Evolutionary conservation across 2,888 invertebrate genomes (phyloP), one percentile per base, ranked within the genome.

Genomic region (Timema cristinae): DNA sequence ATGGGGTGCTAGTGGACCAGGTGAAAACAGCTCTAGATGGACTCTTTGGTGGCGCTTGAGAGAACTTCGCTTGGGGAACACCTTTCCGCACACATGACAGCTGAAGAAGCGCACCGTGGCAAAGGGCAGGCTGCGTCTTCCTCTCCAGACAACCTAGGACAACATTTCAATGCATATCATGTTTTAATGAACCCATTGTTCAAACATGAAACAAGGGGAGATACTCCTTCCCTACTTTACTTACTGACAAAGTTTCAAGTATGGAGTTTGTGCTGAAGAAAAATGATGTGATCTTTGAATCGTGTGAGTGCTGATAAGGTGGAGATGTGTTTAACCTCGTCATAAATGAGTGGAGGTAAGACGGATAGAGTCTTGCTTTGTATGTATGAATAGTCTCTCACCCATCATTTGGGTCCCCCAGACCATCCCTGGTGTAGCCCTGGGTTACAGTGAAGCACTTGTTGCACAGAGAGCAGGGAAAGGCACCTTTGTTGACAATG

Each of bases 401-500:
- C 32, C 32, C 32, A 32, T 32, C 32, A 32, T 32, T 32, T 32
- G 32, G 32, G 32, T 32, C 32, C 32, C 32, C 32, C 32, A 32
- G 32, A 32, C 63, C 63, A 47, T 63, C 63, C 11, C 63, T 32
- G 47, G 32, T 8, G 47, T 67, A 15, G 61, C 71, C 71, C 48
- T 71, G 71, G 15, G 59, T 71, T 6, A 71, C 61, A 15, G 59
- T 59, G 51, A 73, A 73, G 54, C 72, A 73, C 16, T 69, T 69
- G 69, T 72, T 71, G 68, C 73, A 79, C 8, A 79, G 74, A 6
- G 79, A 78, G 74, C 79, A 79, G 6, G 78, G 78, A 68, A 79
- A 79, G 51, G 79, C 77, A n/a, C 76, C 75, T 72, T 79, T 79
- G 67, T 77, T 77, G 66, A 79, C 77, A 54, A 79, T 78, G 67